phyloP scores from a whole-genome alignment of 1,140 invertebrate genomes.

The Lepidurus arcticus region DNA sequence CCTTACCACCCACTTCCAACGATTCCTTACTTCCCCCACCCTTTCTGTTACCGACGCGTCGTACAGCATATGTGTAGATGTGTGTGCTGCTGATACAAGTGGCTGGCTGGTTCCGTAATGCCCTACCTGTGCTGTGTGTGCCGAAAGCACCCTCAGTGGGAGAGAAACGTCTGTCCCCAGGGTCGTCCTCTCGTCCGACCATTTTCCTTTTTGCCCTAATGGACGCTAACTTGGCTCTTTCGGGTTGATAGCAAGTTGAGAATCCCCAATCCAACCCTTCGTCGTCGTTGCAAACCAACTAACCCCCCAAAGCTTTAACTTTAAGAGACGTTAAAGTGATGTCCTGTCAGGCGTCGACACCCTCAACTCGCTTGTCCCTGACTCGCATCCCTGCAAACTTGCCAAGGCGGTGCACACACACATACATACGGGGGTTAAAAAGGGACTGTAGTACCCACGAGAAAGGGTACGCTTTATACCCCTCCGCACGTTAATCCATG shows the following conservation, averaged over 20 bases:
- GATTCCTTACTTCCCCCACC: too few relatives aligned
- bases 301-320: constrained; percentile 4
- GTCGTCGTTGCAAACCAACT: constrained; percentile 21
- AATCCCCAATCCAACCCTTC: constrained; percentile 11
- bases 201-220: constrained; percentile 6
- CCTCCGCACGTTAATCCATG: neutral
- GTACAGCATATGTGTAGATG: neutral
- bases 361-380: constrained; percentile 1
- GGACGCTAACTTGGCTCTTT: constrained; percentile 21
- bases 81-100: constrained; percentile 4
- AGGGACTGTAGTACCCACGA: neutral
- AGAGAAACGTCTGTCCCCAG: neutral
- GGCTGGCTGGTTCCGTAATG: constrained; percentile 1
- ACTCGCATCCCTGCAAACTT: neutral
- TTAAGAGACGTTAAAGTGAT: constrained; percentile 7
- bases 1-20: neutral
- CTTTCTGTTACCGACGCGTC: neutral
- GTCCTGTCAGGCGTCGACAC: constrained; percentile 20
- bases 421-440: neutral
- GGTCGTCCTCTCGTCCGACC: neutral
- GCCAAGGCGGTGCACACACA: neutral
- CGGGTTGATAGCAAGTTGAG: constrained; percentile 15
- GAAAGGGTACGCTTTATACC: neutral
- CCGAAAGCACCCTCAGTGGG: constrained; percentile 9
- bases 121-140: neutral